Evolutionary conservation across 2,888 invertebrate genomes (phyloP), one percentile per base, ranked within the genome.

Genomic region (Ellobium chinense): DNA sequence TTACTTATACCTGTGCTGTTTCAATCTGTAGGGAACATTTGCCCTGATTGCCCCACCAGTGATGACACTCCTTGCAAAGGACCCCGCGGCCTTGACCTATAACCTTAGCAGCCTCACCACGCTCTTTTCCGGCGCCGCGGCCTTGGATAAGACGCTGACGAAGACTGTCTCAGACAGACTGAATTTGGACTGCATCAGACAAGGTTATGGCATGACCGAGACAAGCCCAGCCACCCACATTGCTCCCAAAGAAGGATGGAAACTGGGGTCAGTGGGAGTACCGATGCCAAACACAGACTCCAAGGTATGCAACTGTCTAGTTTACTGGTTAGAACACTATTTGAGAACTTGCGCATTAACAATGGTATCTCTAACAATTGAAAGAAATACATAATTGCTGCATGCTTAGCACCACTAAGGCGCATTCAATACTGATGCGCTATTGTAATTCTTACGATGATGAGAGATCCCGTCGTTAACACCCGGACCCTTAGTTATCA

Each of bases 121-220:
- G 63, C 94, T 97, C 70, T 94, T 95, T 12, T 95, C 95, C 87
- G 97, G 97, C 1, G 97, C 97, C 2, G 97, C 97, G 0, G 96
- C 97, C 0, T 93, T 97, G 21, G 96, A 96, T 1, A 94, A 94
- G 87, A 95, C 96, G 84, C 94, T 96, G 82, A 85, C 87, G 5
- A 80, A 84, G 72, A 76, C 79, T 34, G 83, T 87, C 80, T 83
- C 83, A 7, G 95, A 88, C 96, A 96, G n/a, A 96, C 97, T 34
- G 96, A 97, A 1, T 95, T 96, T 0, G 93, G 96, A 31, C 95
- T 96, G 9, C 94, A 94, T 89, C 95, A 96, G 87, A 94, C 96
- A 86, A 83, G 87, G 88, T 27, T 91, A 90, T 78, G 91, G 91
- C 0, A 84, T 91, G 88, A 90, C 91, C 1, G 91, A 91, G 80